Conservation (phyloP, 2,797 vertebrate species). For the Hippopotamyrus pictus region DNA sequence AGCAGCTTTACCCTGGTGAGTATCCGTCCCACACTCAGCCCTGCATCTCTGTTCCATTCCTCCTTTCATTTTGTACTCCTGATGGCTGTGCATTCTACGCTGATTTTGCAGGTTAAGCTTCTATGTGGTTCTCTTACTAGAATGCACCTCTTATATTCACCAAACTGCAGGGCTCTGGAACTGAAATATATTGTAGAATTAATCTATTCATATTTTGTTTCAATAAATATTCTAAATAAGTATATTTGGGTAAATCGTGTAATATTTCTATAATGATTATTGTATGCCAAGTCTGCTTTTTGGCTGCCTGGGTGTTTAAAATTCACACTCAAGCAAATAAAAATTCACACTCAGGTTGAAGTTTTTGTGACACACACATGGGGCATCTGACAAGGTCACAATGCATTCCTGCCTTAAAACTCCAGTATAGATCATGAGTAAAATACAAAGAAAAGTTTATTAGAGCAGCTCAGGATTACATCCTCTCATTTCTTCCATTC, state of each 20-base stretch:
- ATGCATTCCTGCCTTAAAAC: neutral
- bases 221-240: neutral
- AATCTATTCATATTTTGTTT: neutral
- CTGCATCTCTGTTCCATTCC: neutral
- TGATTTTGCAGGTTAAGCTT: neutral
- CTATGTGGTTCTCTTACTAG: neutral
- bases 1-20: slow-evolving; percentile 88
- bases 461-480: neutral
- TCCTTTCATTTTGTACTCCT: neutral
- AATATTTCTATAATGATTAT: neutral
- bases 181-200: neutral
- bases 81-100: too few species aligned
- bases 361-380: neutral
- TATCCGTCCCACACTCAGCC: neutral
- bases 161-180: neutral
- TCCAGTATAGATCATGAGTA: neutral
- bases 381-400: neutral
- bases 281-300: neutral
- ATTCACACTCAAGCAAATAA: neutral
- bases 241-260: neutral
- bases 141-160: neutral
- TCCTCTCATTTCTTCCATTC: neutral
- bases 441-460: neutral
- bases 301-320: neutral
- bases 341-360: neutral